Conservation (phyloP, 1,140 invertebrate species). For the Drosophila nigrodunni region DNA sequence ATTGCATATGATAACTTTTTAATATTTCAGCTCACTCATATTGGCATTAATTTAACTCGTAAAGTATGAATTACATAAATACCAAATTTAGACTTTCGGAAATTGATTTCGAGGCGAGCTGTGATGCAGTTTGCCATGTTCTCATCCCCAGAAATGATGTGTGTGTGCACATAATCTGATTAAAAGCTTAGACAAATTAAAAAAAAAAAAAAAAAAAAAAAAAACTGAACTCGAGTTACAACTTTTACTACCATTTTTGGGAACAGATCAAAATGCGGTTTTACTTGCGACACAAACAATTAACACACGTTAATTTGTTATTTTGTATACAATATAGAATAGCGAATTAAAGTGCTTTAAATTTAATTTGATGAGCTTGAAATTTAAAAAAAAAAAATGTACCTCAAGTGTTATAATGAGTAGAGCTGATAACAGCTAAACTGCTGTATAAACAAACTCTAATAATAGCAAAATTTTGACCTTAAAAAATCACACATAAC, state of each 20-base stretch:
- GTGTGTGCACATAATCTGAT: constrained; percentile 1
- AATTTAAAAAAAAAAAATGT: not conserved
- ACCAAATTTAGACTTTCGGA: too few relatives aligned
- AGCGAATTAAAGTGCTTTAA: not conserved
- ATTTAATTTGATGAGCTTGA: not conserved
- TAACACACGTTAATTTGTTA: not conserved
- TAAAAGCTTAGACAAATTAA: not conserved
- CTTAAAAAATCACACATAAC: not conserved
- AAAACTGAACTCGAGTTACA: not conserved
- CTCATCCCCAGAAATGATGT: not conserved
- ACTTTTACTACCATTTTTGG: constrained; percentile 15
- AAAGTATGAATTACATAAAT: too few relatives aligned
- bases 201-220: not conserved
- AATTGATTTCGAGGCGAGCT: not conserved
- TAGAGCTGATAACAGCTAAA: not conserved
- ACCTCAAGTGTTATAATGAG: not conserved
- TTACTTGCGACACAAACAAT: constrained; percentile 2
- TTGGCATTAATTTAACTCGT: too few relatives aligned
- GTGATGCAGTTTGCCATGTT: not conserved
- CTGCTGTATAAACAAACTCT: not conserved
- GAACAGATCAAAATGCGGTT: constrained; percentile 6
- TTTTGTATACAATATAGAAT: not conserved
- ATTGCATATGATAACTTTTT: too few relatives aligned
- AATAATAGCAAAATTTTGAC: not conserved
- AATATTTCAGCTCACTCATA: too few relatives aligned